Evolutionary conservation across 2,113 vertebrate species (phyloP).

Genomic region (Podilymbus podiceps): DNA sequence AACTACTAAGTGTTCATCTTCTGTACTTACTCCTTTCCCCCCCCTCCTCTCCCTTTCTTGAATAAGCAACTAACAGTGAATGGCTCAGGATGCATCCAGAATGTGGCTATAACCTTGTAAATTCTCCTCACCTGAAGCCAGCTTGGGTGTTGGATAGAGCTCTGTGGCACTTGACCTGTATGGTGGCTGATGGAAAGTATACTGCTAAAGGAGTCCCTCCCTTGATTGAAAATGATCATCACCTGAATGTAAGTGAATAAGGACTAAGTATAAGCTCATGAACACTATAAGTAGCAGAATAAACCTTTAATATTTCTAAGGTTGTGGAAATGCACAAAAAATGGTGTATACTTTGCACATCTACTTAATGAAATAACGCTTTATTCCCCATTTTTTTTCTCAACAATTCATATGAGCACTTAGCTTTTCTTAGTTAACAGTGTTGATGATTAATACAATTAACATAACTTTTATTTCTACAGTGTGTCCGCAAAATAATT

Average conservation of each 20-base stretch:
- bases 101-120: slow-evolving; percentile 87
- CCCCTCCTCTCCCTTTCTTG: background rate
- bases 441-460: no score
- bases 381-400: background rate
- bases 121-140: slow-evolving; percentile 88
- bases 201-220: slow-evolving; percentile 76
- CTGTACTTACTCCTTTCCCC: background rate
- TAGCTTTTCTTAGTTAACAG: background rate
- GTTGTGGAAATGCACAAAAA: background rate
- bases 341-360: background rate
- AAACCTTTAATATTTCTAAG: background rate
- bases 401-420: background rate
- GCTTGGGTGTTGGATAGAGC: slow-evolving; percentile 89
- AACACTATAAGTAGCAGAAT: background rate
- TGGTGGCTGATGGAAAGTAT: slow-evolving; percentile 79
- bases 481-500: slow-evolving; percentile 81
- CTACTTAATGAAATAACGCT: background rate
- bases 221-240: slow-evolving; percentile 78
- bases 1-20: background rate
- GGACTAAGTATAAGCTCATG: background rate
- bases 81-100: slow-evolving; percentile 87
- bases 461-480: background rate
- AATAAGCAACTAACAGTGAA: slow-evolving; percentile 81
- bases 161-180: slow-evolving; percentile 83
- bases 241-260: slow-evolving; percentile 79